These are phyloP conservation scores for Podarcis cretensis DNA, from an alignment of 2,113 vertebrate species.

Conservation along the genomic window DNA sequence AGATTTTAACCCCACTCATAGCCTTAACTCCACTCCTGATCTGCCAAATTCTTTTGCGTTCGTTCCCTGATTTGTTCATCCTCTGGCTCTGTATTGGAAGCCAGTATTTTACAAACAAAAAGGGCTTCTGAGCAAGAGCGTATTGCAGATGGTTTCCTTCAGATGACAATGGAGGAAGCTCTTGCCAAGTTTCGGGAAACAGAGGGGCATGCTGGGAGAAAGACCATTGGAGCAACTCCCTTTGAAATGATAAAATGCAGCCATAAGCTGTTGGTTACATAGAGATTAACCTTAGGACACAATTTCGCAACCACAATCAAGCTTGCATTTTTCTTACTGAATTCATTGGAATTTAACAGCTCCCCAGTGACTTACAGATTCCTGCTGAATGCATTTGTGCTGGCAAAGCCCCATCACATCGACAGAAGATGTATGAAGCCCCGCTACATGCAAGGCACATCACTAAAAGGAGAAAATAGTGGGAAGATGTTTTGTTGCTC, in stretches of 20 bases:
- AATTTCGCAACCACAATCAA: background rate
- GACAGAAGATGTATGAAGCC: background rate
- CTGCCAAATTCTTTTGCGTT: background rate
- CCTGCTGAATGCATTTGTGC: background rate
- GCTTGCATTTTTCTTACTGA: background rate
- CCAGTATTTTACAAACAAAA: background rate
- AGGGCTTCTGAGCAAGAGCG: background rate
- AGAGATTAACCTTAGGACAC: constrained; percentile 1
- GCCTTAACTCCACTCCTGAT: background rate
- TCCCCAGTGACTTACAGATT: background rate
- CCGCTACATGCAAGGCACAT: background rate
- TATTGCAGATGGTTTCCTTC: background rate
- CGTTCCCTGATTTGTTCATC: background rate
- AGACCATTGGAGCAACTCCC: background rate
- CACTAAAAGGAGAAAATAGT: background rate
- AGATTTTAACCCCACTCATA: background rate
- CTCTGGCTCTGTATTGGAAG: background rate
- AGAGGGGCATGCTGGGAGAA: background rate
- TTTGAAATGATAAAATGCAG: background rate
- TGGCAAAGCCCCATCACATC: background rate
- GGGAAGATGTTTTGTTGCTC: background rate
- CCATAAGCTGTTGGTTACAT: background rate
- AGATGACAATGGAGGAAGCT: background rate
- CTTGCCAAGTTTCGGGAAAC: background rate
- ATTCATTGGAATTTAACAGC: constrained; percentile 1